Evolutionary conservation across 2,113 vertebrate genomes (phyloP).

Genomic region (Neoarius graeffei): DNA sequence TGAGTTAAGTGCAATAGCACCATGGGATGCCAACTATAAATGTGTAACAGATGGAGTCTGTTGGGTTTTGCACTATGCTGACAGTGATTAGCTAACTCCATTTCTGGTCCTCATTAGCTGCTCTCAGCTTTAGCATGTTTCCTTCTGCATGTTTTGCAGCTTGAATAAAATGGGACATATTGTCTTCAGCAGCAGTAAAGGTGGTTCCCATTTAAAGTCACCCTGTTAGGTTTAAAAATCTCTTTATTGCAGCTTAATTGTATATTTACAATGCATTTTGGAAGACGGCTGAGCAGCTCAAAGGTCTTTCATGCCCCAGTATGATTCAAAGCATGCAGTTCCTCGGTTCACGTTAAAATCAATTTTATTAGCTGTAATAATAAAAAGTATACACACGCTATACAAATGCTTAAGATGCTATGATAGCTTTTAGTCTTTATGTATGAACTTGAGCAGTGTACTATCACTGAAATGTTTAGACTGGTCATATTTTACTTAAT

Average conservation of each 20-base stretch:
- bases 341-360: background rate
- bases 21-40: background rate
- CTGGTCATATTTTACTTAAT: no score
- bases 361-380: background rate
- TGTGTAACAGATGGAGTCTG: constrained; percentile 27
- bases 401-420: background rate
- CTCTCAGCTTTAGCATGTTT: background rate
- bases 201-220: background rate
- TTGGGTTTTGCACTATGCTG: background rate
- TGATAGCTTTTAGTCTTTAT: background rate
- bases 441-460: background rate
- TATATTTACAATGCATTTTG: background rate
- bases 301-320: background rate
- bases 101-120: constrained; percentile 5
- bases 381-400: background rate
- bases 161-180: background rate
- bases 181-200: background rate
- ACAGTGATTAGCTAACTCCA: background rate
- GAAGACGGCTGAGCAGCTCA: background rate
- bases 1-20: constrained; percentile 14
- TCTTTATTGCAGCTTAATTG: background rate
- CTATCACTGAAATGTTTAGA: no score
- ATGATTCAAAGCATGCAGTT: background rate
- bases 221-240: background rate
- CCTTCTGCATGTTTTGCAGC: no score